phyloP scores from a whole-genome alignment of 2,888 invertebrate genomes.

The Drosophila kuntzei region DNA sequence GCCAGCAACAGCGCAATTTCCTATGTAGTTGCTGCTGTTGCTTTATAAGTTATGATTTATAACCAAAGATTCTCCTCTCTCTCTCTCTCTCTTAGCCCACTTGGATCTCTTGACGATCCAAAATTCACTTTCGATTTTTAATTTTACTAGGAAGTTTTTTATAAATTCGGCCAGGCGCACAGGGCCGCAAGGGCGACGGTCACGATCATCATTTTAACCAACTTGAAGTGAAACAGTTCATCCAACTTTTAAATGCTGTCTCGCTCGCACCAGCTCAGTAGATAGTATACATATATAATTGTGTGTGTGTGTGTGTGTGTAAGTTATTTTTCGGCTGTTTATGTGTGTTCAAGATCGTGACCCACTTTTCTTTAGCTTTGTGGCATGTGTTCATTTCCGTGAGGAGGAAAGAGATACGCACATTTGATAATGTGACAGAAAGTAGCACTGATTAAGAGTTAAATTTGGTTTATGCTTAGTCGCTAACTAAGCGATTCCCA shows the following conservation, averaged over 20 bases:
- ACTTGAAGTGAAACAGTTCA: slow-evolving; percentile 19
- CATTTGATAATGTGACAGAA: background rate
- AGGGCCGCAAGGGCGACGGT: slow-evolving; percentile 52
- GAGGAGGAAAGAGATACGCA: too few species aligned
- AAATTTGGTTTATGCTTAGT: slow-evolving; percentile 16
- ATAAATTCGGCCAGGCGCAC: slow-evolving; percentile 75
- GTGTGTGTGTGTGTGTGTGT: slow-evolving; percentile 9
- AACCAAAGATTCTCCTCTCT: slow-evolving; percentile 4
- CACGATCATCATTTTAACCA: slow-evolving; percentile 37
- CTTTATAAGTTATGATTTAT: slow-evolving; percentile 81
- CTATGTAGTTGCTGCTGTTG: slow-evolving; percentile 55
- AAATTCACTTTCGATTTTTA: slow-evolving; percentile 77
- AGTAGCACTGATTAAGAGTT: slow-evolving; percentile 6
- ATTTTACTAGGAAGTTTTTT: slow-evolving; percentile 78
- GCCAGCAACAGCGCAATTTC: slow-evolving; percentile 61
- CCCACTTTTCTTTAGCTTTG: slow-evolving; percentile 54
- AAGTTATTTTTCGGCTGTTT: slow-evolving; percentile 17
- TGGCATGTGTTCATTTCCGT: slow-evolving; percentile 3
- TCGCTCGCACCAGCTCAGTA: slow-evolving; percentile 32
- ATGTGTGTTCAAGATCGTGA: slow-evolving; percentile 44
- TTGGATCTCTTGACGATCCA: background rate
- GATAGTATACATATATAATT: background rate
- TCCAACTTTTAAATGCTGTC: slow-evolving; percentile 36
- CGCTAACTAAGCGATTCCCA: slow-evolving; percentile 15
- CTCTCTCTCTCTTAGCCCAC: slow-evolving; percentile 8